These are phyloP conservation scores for Dermochelys coriacea DNA, from an alignment of 2,797 vertebrate genomes.

Conservation along the genomic window DNA sequence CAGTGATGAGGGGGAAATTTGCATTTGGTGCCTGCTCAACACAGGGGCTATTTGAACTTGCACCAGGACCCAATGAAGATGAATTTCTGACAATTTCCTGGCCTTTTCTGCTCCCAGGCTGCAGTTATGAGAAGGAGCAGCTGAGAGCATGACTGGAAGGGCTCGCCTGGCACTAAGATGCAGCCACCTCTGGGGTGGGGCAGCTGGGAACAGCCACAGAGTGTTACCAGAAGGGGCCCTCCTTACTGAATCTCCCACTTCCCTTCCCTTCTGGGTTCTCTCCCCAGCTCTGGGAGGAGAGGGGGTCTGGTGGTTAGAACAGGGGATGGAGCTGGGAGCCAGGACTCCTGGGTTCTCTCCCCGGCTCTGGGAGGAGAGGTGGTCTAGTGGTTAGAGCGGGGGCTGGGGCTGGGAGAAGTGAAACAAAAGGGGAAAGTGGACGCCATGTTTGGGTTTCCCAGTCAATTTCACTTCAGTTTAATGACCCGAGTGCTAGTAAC, in stretches of 20 bases:
- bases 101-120: neutral
- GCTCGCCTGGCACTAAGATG: neutral
- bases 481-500: neutral
- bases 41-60: neutral
- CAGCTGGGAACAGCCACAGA: neutral
- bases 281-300: no score
- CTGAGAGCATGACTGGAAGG: neutral
- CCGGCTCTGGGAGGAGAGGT: no score
- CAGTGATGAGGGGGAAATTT: neutral
- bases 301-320: no score
- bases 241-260: neutral
- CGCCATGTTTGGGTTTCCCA: neutral
- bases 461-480: neutral
- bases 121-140: neutral
- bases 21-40: neutral
- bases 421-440: neutral
- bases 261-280: no score
- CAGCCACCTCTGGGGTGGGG: neutral
- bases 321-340: no score
- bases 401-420: neutral
- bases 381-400: no score
- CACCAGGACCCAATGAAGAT: neutral
- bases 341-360: no score
- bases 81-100: neutral
- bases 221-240: neutral